Evolutionary conservation across 2,113 vertebrate genomes (phyloP).

Genomic region (Strigops habroptila): DNA sequence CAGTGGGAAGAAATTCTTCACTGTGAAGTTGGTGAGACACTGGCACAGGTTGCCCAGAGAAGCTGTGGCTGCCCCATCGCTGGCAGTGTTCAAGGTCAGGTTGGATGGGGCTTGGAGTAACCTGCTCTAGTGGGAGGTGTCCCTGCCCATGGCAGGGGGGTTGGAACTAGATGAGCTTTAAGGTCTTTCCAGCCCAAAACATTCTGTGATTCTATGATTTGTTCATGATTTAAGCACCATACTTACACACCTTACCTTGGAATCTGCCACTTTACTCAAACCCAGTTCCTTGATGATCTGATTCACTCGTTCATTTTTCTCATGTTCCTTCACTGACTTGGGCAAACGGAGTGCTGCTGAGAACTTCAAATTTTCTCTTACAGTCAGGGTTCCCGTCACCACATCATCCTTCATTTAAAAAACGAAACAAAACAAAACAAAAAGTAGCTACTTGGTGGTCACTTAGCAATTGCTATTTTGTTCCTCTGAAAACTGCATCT

Average conservation of each 20-base stretch:
- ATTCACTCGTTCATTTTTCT: conserved; percentile 83
- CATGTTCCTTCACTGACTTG: conserved; percentile 72
- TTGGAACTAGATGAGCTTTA: neutral
- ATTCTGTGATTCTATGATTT: neutral
- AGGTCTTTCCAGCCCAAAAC: neutral
- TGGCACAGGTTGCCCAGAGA: neutral
- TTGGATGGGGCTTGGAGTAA: neutral
- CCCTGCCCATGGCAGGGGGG: neutral
- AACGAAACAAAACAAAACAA: neutral
- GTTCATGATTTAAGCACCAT: neutral
- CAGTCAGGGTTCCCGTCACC: conserved; percentile 92
- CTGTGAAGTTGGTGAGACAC: neutral
- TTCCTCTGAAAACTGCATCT: neutral
- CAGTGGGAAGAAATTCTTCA: neutral
- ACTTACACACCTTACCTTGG: conserved; percentile 76
- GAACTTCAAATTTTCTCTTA: conserved; percentile 92
- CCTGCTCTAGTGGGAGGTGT: neutral
- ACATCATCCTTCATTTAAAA: conserved; percentile 82
- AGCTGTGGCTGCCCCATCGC: neutral
- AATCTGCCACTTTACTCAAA: conserved; percentile 89
- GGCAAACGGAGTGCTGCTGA: conserved; percentile 92
- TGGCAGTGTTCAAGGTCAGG: neutral
- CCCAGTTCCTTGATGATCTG: conserved; percentile 85
- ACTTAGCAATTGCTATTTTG: neutral
- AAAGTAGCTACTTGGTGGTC: neutral